phyloP scores from a whole-genome alignment of 1,140 invertebrate genomes.

The Tachypleus tridentatus region DNA sequence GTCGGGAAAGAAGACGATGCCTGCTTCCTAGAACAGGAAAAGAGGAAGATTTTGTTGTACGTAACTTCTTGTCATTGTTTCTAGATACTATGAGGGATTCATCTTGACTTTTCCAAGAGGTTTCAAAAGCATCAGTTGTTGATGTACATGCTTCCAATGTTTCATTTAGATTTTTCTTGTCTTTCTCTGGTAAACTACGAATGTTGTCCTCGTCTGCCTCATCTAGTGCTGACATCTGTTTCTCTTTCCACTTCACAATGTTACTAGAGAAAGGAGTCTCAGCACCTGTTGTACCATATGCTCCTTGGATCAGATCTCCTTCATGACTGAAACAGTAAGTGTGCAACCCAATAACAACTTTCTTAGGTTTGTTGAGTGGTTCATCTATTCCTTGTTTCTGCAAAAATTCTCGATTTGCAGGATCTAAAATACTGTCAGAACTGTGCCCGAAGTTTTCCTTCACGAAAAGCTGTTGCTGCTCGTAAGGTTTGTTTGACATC shows the following conservation, averaged over 20 bases:
- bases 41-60: too few relatives aligned
- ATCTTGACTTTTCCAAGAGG: not conserved
- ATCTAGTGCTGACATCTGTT: too few relatives aligned
- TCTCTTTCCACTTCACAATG: too few relatives aligned
- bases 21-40: too few relatives aligned
- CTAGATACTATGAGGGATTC: too few relatives aligned
- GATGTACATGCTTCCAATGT: not conserved
- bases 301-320: slow-evolving; percentile 39
- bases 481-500: too few relatives aligned
- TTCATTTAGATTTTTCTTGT: slow-evolving; percentile 5
- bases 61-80: too few relatives aligned
- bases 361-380: slow-evolving; percentile 23
- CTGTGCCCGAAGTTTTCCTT: slow-evolving; percentile 1
- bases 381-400: slow-evolving; percentile 35
- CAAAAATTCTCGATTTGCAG: slow-evolving; percentile 42
- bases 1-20: too few relatives aligned
- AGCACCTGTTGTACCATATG: slow-evolving; percentile 17
- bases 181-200: too few relatives aligned
- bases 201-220: too few relatives aligned
- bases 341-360: slow-evolving; percentile 37
- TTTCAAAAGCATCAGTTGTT: not conserved
- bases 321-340: slow-evolving; percentile 41
- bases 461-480: slow-evolving; percentile 10
- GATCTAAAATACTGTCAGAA: slow-evolving; percentile 36
- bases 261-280: not conserved